These are phyloP conservation scores for Yponomeuta malinellus DNA, from an alignment of 2,888 invertebrate genomes.

Conservation along the genomic window DNA sequence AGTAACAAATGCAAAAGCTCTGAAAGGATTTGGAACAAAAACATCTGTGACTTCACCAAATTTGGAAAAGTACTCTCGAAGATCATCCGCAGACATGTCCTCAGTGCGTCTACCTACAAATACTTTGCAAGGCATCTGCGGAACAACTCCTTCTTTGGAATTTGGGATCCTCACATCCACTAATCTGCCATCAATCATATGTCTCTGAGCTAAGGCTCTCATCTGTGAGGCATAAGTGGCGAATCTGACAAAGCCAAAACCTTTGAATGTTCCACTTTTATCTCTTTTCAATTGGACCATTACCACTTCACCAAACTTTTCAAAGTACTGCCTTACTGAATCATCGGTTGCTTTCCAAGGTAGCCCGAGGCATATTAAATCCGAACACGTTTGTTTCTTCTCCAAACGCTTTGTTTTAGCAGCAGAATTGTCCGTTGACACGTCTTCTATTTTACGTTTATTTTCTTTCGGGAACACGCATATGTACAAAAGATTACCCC, in stretches of 20 bases:
- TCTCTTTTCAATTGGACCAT: conserved; percentile 98
- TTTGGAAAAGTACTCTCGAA: conserved; percentile 92
- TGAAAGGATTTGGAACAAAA: conserved; percentile 96
- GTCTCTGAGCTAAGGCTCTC: conserved; percentile 94
- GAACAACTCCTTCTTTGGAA: conserved; percentile 91
- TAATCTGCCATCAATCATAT: conserved; percentile 98
- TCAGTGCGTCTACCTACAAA: conserved; percentile 97
- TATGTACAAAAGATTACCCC: conserved; percentile 79
- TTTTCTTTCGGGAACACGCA: conserved; percentile 94
- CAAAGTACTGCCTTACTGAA: conserved; percentile 96
- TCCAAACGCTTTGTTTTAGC: conserved; percentile 97
- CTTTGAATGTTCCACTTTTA: conserved; percentile 95
- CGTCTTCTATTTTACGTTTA: conserved; percentile 97
- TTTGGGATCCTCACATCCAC: conserved; percentile 99
- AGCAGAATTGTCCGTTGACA: conserved; percentile 89
- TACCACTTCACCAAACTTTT: conserved; percentile 96
- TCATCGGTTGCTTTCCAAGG: conserved; percentile 99
- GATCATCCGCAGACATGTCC: conserved; percentile 92
- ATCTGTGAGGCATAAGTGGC: conserved; percentile 96
- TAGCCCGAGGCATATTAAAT: conserved; percentile 97
- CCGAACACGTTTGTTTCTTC: conserved; percentile 93
- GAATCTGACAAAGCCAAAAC: conserved; percentile 98
- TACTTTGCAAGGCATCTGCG: conserved; percentile 92
- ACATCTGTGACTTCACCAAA: conserved; percentile 97
- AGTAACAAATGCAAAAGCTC: conserved; percentile 95